Conservation (phyloP, 2,113 vertebrate genomes). For the Kryptolebias marmoratus region DNA sequence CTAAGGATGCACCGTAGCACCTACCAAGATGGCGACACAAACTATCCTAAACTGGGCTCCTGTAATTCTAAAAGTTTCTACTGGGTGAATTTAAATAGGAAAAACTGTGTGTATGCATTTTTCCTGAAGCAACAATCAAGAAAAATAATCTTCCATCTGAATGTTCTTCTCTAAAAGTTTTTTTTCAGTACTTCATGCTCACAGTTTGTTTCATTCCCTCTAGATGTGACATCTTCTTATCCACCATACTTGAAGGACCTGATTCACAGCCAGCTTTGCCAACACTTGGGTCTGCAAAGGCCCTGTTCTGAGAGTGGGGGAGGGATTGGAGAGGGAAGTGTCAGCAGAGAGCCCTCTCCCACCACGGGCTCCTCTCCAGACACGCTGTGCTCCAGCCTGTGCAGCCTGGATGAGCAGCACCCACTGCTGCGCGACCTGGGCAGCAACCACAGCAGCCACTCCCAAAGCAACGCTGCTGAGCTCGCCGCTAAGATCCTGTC, state of each 20-base stretch:
- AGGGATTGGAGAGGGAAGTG: slow-evolving; percentile 81
- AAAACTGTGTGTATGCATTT: background rate
- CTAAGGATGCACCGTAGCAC: too few species aligned
- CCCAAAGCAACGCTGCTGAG: slow-evolving; percentile 83
- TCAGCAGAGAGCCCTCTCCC: slow-evolving; percentile 89
- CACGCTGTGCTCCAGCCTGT: slow-evolving; percentile 94
- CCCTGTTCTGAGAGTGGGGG: slow-evolving; percentile 79
- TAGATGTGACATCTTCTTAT: slow-evolving; percentile 77
- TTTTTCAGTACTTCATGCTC: slow-evolving; percentile 28
- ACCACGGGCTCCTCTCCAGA: slow-evolving; percentile 91
- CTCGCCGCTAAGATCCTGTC: slow-evolving; percentile 92
- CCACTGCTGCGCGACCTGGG: slow-evolving; percentile 84
- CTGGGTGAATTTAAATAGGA: background rate
- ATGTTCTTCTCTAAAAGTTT: background rate
- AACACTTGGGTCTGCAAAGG: slow-evolving; percentile 83
- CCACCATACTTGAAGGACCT: slow-evolving; percentile 88
- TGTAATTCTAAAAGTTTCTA: background rate
- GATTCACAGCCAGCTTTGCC: slow-evolving; percentile 86
- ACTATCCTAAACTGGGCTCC: too few species aligned
- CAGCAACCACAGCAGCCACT: slow-evolving; percentile 52
- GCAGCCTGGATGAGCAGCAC: slow-evolving; percentile 92
- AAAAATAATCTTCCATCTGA: background rate
- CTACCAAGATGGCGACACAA: too few species aligned
- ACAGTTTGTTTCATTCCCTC: slow-evolving; percentile 31
- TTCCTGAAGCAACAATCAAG: background rate